A percentile compares a stretch with the other conserved stretches of the same genome.
Evolutionary conservation across 2,888 invertebrate species (phyloP).

Genomic region (Rugalucina vietnamica): DNA sequence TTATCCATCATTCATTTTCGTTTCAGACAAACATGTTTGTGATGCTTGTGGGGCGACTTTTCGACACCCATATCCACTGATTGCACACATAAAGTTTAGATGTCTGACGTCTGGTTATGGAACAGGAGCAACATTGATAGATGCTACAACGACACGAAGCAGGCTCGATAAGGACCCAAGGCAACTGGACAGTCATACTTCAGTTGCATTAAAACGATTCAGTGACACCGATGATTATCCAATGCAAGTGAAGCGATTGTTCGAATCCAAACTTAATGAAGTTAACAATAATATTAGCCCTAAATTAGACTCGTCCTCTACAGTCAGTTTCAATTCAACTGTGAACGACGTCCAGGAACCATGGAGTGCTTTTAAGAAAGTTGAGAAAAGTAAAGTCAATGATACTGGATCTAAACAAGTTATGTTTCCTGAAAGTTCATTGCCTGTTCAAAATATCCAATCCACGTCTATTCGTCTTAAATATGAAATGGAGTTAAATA

Average conservation of each 20-base stretch:
- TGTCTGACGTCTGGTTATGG: constrained; percentile 52
- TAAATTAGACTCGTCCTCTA: background rate
- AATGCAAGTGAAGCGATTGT: constrained; percentile 24
- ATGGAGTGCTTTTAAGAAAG: constrained; percentile 79
- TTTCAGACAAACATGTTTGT: constrained; percentile 50
- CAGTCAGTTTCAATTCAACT: background rate
- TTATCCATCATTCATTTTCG: too few species aligned
- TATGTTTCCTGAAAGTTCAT: background rate
- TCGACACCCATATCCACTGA: constrained; percentile 76
- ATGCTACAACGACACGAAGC: too few species aligned
- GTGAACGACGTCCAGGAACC: constrained; percentile 25
- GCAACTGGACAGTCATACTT: too few species aligned
- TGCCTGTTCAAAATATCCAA: background rate
- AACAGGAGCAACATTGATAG: background rate
- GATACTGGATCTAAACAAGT: background rate
- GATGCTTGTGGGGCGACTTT: constrained; percentile 78
- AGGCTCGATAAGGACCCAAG: too few species aligned
- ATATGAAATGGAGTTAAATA: background rate
- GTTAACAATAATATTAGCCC: constrained; percentile 40
- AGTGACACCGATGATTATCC: background rate
- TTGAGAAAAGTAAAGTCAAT: constrained; percentile 61
- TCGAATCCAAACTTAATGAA: constrained; percentile 26
- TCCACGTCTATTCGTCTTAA: background rate
- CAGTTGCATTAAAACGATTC: too few species aligned
- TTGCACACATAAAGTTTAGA: constrained; percentile 81